phyloP scores from a whole-genome alignment of 2,113 vertebrate genomes.

The Tricholaema leucomelas region DNA sequence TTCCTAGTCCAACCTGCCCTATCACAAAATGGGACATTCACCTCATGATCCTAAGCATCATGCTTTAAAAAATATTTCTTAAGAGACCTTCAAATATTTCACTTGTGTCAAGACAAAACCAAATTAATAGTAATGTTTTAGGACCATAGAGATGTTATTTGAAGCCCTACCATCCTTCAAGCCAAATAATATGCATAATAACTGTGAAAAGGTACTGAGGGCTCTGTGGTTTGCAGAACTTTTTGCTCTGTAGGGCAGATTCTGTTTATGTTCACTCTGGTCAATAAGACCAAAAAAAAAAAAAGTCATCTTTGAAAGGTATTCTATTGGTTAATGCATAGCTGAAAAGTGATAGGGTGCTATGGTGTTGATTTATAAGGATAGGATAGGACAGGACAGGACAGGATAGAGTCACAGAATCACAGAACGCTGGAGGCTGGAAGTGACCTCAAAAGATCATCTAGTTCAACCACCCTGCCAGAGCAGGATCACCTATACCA shows the following conservation, averaged over 20 bases:
- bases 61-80: background rate
- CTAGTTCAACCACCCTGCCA: no score
- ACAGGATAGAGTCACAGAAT: no score
- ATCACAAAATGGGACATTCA: background rate
- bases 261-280: background rate
- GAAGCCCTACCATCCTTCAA: background rate
- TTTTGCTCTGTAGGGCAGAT: background rate
- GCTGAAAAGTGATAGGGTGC: background rate
- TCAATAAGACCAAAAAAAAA: background rate
- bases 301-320: background rate
- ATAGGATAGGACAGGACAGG: background rate
- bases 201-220: background rate
- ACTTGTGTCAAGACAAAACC: background rate
- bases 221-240: background rate
- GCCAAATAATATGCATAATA: background rate
- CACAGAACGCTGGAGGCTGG: no score
- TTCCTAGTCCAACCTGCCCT: background rate
- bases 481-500: no score
- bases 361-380: background rate
- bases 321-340: background rate
- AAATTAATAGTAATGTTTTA: background rate
- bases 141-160: background rate
- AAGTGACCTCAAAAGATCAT: no score
- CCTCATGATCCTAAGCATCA: background rate
- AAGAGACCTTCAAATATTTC: background rate